Evolutionary conservation across 1,140 invertebrate genomes (phyloP).

Genomic region (Drosophila punjabiensis): DNA sequence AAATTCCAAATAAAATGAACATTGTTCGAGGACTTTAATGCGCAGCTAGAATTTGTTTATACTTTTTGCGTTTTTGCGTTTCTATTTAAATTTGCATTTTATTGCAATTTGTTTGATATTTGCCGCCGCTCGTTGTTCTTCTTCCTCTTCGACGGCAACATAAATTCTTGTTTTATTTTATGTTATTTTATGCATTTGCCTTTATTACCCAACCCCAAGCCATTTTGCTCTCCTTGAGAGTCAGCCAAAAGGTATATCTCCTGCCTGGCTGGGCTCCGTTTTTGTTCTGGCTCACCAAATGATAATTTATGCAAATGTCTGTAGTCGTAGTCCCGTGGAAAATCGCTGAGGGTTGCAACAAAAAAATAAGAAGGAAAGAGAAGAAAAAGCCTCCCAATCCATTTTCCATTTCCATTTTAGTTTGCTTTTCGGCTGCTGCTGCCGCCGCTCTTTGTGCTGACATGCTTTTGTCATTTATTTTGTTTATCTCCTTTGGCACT

Average conservation of each 20-base stretch:
- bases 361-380: background rate
- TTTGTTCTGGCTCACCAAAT: constrained; percentile 72
- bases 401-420: constrained; percentile 60
- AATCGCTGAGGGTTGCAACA: constrained; percentile 75
- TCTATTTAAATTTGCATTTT: constrained; percentile 78
- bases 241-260: constrained; percentile 34
- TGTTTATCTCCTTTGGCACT: constrained; percentile 72
- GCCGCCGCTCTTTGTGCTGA: constrained; percentile 65
- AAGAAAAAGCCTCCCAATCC: constrained; percentile 38
- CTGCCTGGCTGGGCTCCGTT: constrained; percentile 1
- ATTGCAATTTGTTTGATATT: constrained; percentile 81
- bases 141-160: constrained; percentile 34
- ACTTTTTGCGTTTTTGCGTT: constrained; percentile 25
- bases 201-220: constrained; percentile 70
- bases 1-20: constrained; percentile 52
- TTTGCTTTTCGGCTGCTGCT: constrained; percentile 51
- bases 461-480: constrained; percentile 82
- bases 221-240: constrained; percentile 24
- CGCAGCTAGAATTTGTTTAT: constrained; percentile 43
- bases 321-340: constrained; percentile 67
- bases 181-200: constrained; percentile 81
- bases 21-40: constrained; percentile 61
- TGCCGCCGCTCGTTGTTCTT: constrained; percentile 32
- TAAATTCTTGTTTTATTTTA: constrained; percentile 81
- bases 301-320: constrained; percentile 83